Evolutionary conservation across 2,888 invertebrate species (phyloP), one percentile per base, ranked within the genome.

Genomic region (Ecliptopera silaceata): DNA sequence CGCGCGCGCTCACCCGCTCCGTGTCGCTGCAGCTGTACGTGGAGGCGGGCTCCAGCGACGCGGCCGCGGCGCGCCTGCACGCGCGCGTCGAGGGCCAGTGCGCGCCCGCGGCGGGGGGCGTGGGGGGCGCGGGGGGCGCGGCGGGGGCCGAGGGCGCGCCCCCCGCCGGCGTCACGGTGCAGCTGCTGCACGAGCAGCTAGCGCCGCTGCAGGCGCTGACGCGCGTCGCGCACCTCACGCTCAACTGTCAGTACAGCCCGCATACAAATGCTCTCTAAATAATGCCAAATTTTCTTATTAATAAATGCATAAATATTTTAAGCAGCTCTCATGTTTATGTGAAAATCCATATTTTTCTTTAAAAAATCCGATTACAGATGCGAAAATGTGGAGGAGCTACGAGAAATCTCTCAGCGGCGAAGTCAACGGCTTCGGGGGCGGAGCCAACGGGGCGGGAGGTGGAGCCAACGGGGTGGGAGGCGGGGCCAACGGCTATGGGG

Each of bases 221-320:
- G 49, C 72, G 56, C 55, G 69, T 74, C 46, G 83, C 79, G 20
- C 91, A 93, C 65, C 92, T 96, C 48, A 96, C 96, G 52, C 93
- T 95, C 66, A 93, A 95, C 84, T 96, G 96, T 96, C 79, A 92
- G 93, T 74, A 31, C 41, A 8, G 5, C 13, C n/a, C n/a, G n/a
- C n/a, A n/a, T n/a, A n/a, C n/a, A n/a, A n/a, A n/a, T n/a, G n/a
- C n/a, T n/a, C n/a, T n/a, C n/a, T n/a, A n/a, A n/a, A n/a, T n/a
- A n/a, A n/a, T n/a, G n/a, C n/a, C n/a, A n/a, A n/a, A n/a, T n/a
- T n/a, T n/a, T n/a, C n/a, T n/a, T n/a, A n/a, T n/a, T n/a, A n/a
- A n/a, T n/a, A n/a, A n/a, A n/a, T n/a, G n/a, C n/a, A n/a, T n/a
- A n/a, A n/a, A n/a, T n/a, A n/a, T n/a, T n/a, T n/a, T n/a, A n/a